Base-by-base conservation (phyloP, 2,113 vertebrate genomes). In the Ciconia stormi region DNA sequence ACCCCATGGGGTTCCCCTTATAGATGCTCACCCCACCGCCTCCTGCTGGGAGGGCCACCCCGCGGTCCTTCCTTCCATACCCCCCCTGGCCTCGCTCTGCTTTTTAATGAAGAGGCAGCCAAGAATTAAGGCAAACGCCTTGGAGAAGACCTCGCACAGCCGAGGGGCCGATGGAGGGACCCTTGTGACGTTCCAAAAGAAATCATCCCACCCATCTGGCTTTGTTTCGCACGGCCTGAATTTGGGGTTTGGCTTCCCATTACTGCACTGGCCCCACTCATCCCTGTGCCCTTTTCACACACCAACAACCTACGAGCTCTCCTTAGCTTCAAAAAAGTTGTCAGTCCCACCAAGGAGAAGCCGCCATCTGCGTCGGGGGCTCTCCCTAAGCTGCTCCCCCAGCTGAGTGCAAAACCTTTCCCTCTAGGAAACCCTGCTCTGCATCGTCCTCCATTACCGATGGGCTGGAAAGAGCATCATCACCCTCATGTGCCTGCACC, bases 351-450 rank as follows among this genome's bases (percentile, higher is more conserved):
- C 30, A 7, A 2, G 27, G 61, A 71, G 55, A 26, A 70, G 46
- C 21, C 69, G 7, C 36, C 5, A 0, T 2, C 27, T 13, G 50
- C 0, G 0, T 1, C 11, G 53, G 59, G 62, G 25, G 16, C 23
- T 67, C 30, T 58, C 80, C 2, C 16, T 0, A 1, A 50, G 49
- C 53, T 26, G 44, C 30, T 30, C 58, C 58, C 29, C 20, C 20
- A 8, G 21, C 56, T 10, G 22, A 8, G 0, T 22, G 17, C 53
- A 21, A 55, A 88, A 10, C 12, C 13, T 17, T 34, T 11, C 21
- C 2, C 14, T 47, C 12, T 1, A 5, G 40, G 30, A 50, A 77
- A 18, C 3, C 0, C 38, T 0, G 2, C 25, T 42, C 44, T 5
- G 26, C 76, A 11, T 25, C 36, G 2, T 44, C 65, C 78, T 44